Evolutionary conservation across 2,888 invertebrate genomes (phyloP).

Genomic region (Boloria euphrosyne): DNA sequence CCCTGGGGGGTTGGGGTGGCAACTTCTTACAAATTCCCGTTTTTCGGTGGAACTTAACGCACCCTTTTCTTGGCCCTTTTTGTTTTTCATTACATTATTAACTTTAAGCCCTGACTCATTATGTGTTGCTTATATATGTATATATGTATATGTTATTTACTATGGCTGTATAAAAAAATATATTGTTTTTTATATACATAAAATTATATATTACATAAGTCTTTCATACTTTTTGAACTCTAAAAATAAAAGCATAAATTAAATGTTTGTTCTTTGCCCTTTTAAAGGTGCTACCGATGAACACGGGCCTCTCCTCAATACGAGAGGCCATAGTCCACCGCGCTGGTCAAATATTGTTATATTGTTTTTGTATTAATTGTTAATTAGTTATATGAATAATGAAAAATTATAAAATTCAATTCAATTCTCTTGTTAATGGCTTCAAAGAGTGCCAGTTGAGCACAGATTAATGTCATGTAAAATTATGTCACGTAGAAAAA

Average conservation of each 20-base stretch:
- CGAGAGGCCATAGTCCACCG: no score
- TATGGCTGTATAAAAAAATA: background rate
- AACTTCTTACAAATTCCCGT: constrained; percentile 82
- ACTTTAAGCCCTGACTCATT: constrained; percentile 75
- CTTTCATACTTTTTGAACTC: background rate
- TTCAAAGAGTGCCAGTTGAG: no score
- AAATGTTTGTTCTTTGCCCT: no score
- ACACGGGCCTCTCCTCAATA: no score
- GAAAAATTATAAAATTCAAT: no score
- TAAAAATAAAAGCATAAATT: background rate
- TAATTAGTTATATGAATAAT: no score
- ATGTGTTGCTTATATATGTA: constrained; percentile 74
- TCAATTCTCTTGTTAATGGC: no score
- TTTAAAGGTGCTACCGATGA: no score
- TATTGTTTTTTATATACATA: background rate
- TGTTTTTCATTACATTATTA: constrained; percentile 82
- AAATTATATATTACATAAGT: background rate
- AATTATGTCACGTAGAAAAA: no score
- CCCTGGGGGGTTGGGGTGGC: constrained; percentile 56
- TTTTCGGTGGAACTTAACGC: constrained; percentile 82
- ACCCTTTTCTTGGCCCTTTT: constrained; percentile 83
- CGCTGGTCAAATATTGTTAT: no score
- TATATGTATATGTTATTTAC: constrained; percentile 61
- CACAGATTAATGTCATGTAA: no score
- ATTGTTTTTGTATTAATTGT: no score